Evolutionary conservation across 2,113 vertebrate genomes (phyloP).

Genomic region (Etheostoma cragini): DNA sequence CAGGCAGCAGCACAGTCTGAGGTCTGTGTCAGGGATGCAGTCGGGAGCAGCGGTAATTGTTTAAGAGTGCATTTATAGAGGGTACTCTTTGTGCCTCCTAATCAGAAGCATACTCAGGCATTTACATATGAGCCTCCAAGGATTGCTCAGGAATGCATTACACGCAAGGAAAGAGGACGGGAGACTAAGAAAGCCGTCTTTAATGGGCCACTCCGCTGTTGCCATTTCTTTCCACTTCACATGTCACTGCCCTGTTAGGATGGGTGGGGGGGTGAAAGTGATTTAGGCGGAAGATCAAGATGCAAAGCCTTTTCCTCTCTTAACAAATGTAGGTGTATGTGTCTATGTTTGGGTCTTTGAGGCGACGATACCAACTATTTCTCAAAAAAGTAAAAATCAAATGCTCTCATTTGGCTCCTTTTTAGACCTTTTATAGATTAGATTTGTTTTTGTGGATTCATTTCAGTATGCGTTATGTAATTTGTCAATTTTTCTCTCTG

Average conservation of each 20-base stretch:
- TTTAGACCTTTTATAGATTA: conserved; percentile 55
- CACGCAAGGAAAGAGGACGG: conserved; percentile 39
- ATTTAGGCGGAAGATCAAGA: conserved; percentile 73
- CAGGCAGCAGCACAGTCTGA: conserved; percentile 63
- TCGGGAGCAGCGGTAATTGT: conserved; percentile 78
- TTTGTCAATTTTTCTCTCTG: conserved; percentile 73
- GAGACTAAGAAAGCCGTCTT: conserved; percentile 29
- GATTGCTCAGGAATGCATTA: conserved; percentile 77
- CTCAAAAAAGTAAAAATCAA: conserved; percentile 5
- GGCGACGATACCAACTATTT: conserved; percentile 20
- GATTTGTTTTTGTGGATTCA: conserved; percentile 60
- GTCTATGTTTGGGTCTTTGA: conserved; percentile 17
- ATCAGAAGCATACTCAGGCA: conserved; percentile 81
- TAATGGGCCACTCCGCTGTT: conserved; percentile 37
- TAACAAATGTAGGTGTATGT: conserved; percentile 25
- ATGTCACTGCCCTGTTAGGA: conserved; percentile 54
- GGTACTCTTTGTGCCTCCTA: conserved; percentile 79
- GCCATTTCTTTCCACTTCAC: conserved; percentile 71
- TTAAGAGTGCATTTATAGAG: conserved; percentile 83
- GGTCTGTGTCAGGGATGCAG: conserved; percentile 63
- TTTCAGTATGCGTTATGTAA: conserved; percentile 64
- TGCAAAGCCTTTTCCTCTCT: conserved; percentile 35
- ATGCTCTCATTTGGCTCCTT: conserved; percentile 34
- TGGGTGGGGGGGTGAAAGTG: conserved; percentile 24
- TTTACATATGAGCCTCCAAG: conserved; percentile 75